Evolutionary conservation across 1,140 invertebrate genomes (phyloP), one percentile per base, ranked within the genome.

Genomic region (Conopomorpha cramerella): DNA sequence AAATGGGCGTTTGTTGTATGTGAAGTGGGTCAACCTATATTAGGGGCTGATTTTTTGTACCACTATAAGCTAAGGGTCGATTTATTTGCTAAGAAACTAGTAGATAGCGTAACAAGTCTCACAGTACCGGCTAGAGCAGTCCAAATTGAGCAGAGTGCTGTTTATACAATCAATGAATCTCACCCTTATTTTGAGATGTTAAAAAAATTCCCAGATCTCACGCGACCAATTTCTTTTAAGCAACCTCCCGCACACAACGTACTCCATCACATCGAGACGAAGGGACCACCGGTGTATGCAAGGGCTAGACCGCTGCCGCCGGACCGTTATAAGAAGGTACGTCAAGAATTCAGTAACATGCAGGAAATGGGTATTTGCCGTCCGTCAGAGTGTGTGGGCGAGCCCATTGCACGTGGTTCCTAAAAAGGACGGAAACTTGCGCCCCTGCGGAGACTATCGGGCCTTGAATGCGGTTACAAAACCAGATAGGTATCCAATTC

Each of bases 361-460:
- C 14, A 16, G 30, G 14, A 32, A 11, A 16, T 32, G 14, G 30
- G 30, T 16, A 32, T 45, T 33, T 18, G 29, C 31, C 1, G 35
- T 8, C 39, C 40, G 2, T 45, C 39, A 12, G 31, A 43, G 43
- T 16, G 18, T 13, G 8, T 82, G 74, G 76, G 46, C 72, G 1
- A 53, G 51, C 3, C 65, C 74, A 3, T 34, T 79, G 7, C 64
- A 77, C 16, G 15, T 32, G 16, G 30, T 32, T 15, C 4, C 12
- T 6, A 32, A 32, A 16, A 32, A 18, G 8, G 16, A 32, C 14
- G 30, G 30, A 7, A 33, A 38, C 0, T 68, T 48, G 46, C 39
- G 78, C 14, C 58, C 62, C 3, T 72, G 63, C 41, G 66, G 74
- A 0, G 79, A 82, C 38, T 83, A 78, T 38, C 40, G 71, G 8